phyloP scores from a whole-genome alignment of 2,888 invertebrate genomes.

The Latheticus oryzae region DNA sequence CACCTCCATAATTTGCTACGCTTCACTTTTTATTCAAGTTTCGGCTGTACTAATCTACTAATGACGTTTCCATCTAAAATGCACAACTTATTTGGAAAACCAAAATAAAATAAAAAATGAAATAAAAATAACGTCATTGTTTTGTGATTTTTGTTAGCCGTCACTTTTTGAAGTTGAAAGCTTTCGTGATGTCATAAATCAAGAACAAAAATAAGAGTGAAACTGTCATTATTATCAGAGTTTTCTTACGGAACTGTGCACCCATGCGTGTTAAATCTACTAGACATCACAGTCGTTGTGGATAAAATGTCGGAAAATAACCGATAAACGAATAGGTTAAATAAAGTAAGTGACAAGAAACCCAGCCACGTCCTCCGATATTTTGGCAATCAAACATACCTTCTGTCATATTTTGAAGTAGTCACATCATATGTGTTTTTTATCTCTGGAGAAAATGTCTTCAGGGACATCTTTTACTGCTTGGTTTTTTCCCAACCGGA shows the following conservation, averaged over 20 bases:
- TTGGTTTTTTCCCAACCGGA: constrained; percentile 8
- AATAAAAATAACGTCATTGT: no score
- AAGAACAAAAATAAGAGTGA: constrained; percentile 13
- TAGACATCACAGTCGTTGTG: constrained; percentile 22
- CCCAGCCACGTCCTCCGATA: constrained; percentile 1
- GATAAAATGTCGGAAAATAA: constrained; percentile 21
- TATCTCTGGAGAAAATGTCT: constrained; percentile 6
- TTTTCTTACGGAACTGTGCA: constrained; percentile 18
- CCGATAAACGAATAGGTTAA: constrained; percentile 21
- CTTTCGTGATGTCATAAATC: constrained; percentile 9
- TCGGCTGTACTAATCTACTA: no score
- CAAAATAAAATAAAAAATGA: no score
- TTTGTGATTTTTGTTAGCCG: no score
- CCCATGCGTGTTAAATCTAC: constrained; percentile 22
- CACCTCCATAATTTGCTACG: no score
- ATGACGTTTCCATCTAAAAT: no score
- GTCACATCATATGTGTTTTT: constrained; percentile 12
- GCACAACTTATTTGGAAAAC: no score
- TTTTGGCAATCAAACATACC: constrained; percentile 10
- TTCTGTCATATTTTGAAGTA: constrained; percentile 10
- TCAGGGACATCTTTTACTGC: constrained; percentile 3
- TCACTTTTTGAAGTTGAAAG: no score
- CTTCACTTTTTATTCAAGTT: no score
- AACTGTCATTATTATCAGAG: constrained; percentile 23
- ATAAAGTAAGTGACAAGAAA: constrained; percentile 20